Base-by-base conservation (phyloP, 2,797 vertebrate species). In the Novumbra hubbsi region DNA sequence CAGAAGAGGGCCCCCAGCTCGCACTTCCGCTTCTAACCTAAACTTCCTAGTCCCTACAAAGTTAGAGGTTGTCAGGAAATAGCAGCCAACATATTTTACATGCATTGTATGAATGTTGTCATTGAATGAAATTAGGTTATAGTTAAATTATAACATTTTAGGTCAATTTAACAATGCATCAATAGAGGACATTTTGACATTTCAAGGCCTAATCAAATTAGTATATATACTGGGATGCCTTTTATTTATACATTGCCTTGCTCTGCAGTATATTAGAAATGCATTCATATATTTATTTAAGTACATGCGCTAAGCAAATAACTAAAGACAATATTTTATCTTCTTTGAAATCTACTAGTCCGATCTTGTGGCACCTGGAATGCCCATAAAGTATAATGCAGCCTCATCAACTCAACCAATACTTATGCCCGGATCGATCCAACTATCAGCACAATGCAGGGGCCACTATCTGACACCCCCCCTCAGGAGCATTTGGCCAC, bases 11-110 rank as follows among this genome's bases (percentile, higher is more conserved):
- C 83, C 83, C 85, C 78, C 85, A 85, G 85, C 65, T 55, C 62
- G 72, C 76, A 75, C 80, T 87, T 84, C 76, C 87, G 82, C 71
- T 81, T 81, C 57, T 80, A 82, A 68, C 70, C 55, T 74, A 78
- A 57, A 78, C 63, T 68, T 66, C 14, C n/a, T 49, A 9, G 21
- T 6, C 19, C 72, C 45, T 68, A 73, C 74, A 9, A 32, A 66
- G 60, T 60, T 6, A 60, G 3, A 4, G 55, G 55, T 24, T 11
- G 21, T 60, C 24, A 24, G 11, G 55, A 21, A 60, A 60, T 27
- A 24, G 12, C 9, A 2, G 55, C 9, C 21, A 24, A 24, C 55
- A 27, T 60, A 27, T 60, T 60, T 27, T 12, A 27, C 3, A 12
- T 4, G 55, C 9, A 60, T 24, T 27, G n/a, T 12, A 12, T n/a